Base-by-base conservation (phyloP, 92 coral and sea anemone species). In the Porites rus region DNA sequence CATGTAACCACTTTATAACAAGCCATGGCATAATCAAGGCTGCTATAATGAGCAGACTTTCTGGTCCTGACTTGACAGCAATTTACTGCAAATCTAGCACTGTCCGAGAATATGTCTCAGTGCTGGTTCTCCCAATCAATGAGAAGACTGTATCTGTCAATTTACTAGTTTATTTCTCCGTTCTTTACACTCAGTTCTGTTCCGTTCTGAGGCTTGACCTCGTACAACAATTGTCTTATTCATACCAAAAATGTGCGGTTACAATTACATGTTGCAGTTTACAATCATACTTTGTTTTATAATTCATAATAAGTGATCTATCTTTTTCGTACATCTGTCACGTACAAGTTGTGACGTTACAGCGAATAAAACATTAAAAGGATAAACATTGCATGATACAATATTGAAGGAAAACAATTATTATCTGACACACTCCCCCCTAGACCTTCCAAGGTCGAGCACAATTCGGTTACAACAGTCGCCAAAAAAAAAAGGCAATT, bases 241-340 rank as follows among this genome's bases (percentile, higher is more conserved):
- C 31, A 28, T 28, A 0, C 31, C 31, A 28, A 28, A 28, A 28
- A 28, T 28, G 31, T 28, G 31, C 0, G 31, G 31, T 28, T 28
- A 28, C 31, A 28, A 28, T 28, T 28, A 28, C 31, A 28, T 28
- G 31, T 17, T 20, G 69, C 19, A 11, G 12, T 64, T 64, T 64
- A 17, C 69, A 64, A 18, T 64, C 69, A 64, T 64, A 11, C 81
- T 31, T 86, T 65, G 17, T 52, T 69, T 38, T 63, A 72, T 12
- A 22, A 56, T 8, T 56, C 61, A 56, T 56, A 56, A 13, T 56
- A 56, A 2, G 14, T 61, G 65, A 61, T 61, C 19, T 61, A 61
- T 61, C 19, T 11, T 61, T 6, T 61, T 8, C 10, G n/a, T 66
- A 66, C 25, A 66, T 66, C 71, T 66, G 71, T 6, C 71, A 66